phyloP scores from a whole-genome alignment of 1,140 invertebrate species.

The Drosophila mayri region DNA sequence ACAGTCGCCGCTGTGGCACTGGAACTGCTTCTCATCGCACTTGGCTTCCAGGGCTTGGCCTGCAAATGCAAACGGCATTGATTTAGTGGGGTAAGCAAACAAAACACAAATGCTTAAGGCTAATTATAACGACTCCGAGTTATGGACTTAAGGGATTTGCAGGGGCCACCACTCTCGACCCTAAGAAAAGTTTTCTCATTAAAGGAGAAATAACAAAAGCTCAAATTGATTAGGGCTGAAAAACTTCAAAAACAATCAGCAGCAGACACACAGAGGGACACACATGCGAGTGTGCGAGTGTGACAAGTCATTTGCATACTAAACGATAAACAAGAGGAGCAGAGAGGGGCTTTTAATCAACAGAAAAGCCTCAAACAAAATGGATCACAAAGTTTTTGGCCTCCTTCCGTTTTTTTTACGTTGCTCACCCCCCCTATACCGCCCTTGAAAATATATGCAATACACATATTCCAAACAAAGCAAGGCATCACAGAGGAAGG shows the following conservation, averaged over 20 bases:
- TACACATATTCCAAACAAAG: constrained; percentile 45
- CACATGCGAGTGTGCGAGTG: constrained; percentile 19
- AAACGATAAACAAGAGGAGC: constrained; percentile 54
- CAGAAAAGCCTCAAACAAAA: constrained; percentile 72
- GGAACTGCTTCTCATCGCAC: constrained; percentile 91
- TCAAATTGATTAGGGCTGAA: constrained; percentile 80
- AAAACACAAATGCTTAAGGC: constrained; percentile 67
- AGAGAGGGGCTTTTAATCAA: constrained; percentile 66
- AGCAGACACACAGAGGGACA: constrained; percentile 42
- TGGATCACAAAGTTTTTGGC: constrained; percentile 63
- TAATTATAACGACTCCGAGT: constrained; percentile 57
- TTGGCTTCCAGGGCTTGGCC: constrained; percentile 67
- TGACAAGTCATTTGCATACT: constrained; percentile 76
- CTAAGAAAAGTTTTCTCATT: constrained; percentile 74
- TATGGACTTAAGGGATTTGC: constrained; percentile 43
- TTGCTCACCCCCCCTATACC: background rate
- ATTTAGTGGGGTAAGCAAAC: constrained; percentile 36
- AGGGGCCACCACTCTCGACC: constrained; percentile 7
- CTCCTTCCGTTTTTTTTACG: constrained; percentile 7
- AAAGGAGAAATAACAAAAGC: constrained; percentile 62
- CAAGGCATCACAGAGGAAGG: constrained; percentile 27
- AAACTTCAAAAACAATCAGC: constrained; percentile 79
- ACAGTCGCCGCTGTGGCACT: constrained; percentile 92
- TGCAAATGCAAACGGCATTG: constrained; percentile 57
- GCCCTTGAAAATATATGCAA: constrained; percentile 47